Percentiles rank a stretch among this genome's conserved stretches.
Evolutionary conservation across 2,797 vertebrate genomes (phyloP).

Genomic region (Pantherophis alleghaniensis): DNA sequence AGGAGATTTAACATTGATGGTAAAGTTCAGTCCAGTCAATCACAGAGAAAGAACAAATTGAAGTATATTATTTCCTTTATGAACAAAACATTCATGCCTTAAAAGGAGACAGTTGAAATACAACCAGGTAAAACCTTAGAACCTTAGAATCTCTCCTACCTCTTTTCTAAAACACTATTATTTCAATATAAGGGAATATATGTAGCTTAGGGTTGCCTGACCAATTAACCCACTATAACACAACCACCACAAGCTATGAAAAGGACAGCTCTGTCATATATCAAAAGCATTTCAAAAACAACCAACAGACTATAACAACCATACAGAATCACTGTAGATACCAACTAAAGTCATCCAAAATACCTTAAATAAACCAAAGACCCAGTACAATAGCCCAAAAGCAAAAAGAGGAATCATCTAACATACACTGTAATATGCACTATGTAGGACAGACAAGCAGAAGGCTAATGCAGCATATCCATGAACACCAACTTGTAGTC

Average conservation of each 20-base stretch:
- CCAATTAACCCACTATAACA: not conserved
- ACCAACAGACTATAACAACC: not conserved
- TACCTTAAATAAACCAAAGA: not conserved
- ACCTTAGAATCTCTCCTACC: not conserved
- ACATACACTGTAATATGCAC: not conserved
- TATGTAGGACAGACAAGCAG: not conserved
- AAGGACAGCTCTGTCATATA: not conserved
- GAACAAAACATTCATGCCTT: not conserved
- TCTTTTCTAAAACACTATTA: not conserved
- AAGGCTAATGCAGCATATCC: not conserved
- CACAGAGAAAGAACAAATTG: not conserved
- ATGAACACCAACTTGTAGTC: not conserved
- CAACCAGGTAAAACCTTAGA: not conserved
- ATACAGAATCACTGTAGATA: not conserved
- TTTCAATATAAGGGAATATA: not conserved
- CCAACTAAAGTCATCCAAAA: not conserved
- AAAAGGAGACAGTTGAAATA: not conserved
- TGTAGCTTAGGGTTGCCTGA: not conserved
- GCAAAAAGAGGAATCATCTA: not conserved
- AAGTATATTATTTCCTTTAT: not conserved
- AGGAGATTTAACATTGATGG: not conserved
- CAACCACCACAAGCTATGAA: not conserved
- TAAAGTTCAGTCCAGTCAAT: not conserved
- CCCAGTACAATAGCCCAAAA: not conserved
- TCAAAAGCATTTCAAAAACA: too few species aligned